These are phyloP conservation scores for Plodia interpunctella DNA, from an alignment of 1,140 invertebrate species.

Conservation along the genomic window DNA sequence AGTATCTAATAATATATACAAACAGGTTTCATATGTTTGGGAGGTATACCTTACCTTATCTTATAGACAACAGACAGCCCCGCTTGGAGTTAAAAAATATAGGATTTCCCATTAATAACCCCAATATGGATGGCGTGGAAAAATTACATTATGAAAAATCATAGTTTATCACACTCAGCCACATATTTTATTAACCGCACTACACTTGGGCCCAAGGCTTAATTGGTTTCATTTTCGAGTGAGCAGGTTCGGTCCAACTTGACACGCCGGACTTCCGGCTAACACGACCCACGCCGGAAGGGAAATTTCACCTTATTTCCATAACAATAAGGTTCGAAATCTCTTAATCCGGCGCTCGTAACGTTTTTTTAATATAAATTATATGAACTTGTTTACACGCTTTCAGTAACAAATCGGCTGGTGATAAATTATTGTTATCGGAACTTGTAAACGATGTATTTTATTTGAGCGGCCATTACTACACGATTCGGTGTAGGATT, in stretches of 20 bases:
- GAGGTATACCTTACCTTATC: too few species aligned
- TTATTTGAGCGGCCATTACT: not conserved
- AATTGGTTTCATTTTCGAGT: conserved; percentile 74
- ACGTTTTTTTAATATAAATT: not conserved
- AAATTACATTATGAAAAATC: not conserved
- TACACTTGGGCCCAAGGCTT: conserved; percentile 43
- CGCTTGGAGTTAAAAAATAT: too few species aligned
- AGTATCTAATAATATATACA: too few species aligned
- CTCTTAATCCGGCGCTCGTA: not conserved
- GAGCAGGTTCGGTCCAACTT: conserved; percentile 57
- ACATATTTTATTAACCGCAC: not conserved
- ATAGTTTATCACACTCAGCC: not conserved
- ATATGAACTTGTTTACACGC: conserved; percentile 7
- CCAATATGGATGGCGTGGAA: too few species aligned
- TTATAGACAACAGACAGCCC: too few species aligned
- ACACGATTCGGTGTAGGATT: not conserved
- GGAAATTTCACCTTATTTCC: not conserved
- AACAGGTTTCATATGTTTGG: too few species aligned
- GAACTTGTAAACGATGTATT: not conserved
- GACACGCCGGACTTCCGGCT: conserved; percentile 50
- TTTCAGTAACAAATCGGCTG: not conserved
- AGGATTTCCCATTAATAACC: too few species aligned
- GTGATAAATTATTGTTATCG: conserved; percentile 3
- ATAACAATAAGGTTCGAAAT: not conserved
- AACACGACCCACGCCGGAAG: not conserved